These are phyloP conservation scores for Apolygus lucorum DNA, from an alignment of 1,140 invertebrate genomes.

Conservation along the genomic window DNA sequence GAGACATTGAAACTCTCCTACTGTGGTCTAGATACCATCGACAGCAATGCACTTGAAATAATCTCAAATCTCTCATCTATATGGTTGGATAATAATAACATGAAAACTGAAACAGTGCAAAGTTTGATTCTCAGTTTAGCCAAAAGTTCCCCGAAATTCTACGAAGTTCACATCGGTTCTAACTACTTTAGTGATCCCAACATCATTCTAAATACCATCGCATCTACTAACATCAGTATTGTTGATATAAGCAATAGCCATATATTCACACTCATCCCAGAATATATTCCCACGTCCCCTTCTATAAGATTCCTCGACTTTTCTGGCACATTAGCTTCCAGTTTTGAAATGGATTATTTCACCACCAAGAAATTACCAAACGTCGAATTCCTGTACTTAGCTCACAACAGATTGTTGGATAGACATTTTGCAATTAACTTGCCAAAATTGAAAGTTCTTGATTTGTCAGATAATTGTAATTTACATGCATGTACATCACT, in stretches of 20 bases:
- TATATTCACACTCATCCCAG: neutral
- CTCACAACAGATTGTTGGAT: neutral
- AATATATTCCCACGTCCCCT: neutral
- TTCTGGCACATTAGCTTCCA: neutral
- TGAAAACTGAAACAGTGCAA: neutral
- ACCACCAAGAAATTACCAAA: neutral
- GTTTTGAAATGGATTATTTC: neutral
- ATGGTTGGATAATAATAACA: neutral
- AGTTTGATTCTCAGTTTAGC: neutral
- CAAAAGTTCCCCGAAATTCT: neutral
- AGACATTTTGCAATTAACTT: neutral
- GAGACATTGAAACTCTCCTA: neutral
- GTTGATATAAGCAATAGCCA: neutral
- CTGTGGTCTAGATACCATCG: neutral
- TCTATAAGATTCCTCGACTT: neutral
- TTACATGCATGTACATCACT: neutral
- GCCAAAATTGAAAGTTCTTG: neutral
- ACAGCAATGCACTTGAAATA: neutral
- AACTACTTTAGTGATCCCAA: neutral
- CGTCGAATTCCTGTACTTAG: neutral
- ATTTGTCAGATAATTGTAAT: conserved; percentile 9
- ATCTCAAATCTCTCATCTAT: neutral
- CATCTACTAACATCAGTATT: neutral
- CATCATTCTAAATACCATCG: neutral
- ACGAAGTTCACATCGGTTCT: neutral